Conservation (phyloP, 2,113 vertebrate species). For the Scolopax mira region DNA sequence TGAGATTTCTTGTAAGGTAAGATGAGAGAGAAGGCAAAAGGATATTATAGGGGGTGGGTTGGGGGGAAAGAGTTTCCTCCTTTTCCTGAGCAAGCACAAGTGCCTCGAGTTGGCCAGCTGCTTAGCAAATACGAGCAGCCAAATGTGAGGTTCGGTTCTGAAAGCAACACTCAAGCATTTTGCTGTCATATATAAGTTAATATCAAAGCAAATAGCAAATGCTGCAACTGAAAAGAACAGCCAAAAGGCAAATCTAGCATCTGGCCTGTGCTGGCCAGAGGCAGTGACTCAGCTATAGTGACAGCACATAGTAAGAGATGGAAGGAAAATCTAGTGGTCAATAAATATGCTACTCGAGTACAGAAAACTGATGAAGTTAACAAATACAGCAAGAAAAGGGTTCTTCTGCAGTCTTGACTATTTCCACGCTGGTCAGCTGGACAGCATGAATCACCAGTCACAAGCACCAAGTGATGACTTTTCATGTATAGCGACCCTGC, state of each 20-base stretch:
- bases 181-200: not conserved
- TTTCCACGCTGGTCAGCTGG: fast-evolving
- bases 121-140: not conserved
- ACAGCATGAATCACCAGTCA: not conserved
- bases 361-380: not conserved
- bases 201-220: not conserved
- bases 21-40: not conserved
- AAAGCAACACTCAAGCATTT: not conserved
- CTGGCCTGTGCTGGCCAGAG: not conserved
- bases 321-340: not conserved
- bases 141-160: not conserved
- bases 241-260: not conserved
- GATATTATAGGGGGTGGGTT: fast-evolving
- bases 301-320: not conserved
- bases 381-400: not conserved
- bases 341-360: not conserved
- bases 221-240: not conserved
- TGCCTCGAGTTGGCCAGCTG: not conserved
- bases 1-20: not conserved
- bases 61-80: not conserved
- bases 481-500: not conserved
- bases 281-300: not conserved
- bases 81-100: not conserved
- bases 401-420: not conserved
- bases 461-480: not conserved